Evolutionary conservation across 2,888 invertebrate species (phyloP), one percentile per base, ranked within the genome.

Genomic region (Drosophila tanythrix): DNA sequence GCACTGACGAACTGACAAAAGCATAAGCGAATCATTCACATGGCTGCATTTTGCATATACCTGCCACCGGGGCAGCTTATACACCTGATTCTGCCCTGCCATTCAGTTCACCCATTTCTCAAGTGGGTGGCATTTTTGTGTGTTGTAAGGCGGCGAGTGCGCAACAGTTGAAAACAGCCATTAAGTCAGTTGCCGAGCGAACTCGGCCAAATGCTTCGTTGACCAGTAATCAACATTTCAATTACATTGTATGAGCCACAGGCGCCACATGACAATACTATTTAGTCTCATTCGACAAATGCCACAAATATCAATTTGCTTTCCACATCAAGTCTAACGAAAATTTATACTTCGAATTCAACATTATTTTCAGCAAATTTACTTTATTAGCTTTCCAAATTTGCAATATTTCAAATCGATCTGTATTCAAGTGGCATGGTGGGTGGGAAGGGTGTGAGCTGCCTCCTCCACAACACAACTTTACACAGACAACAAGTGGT

Each of bases 21-120:
- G 89, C 82, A 90, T 92, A 92, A 92, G 81, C 92, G 88, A 91
- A 92, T 92, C 92, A 92, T 92, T 75, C 87, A 91, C 85, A 83
- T 91, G 92, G 91, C 80, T 92, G 90, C 82, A 72, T 83, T 87
- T 90, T 78, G 74, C 70, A 71, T 65, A 74, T 75, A 76, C n/a
- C n/a, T 36, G 35, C 25, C 53, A 55, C 15, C 53, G 33, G 35
- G 8, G 35, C 35, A 36, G 27, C 38, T n/a, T 56, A 40, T 31
- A 13, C 36, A 27, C 18, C 62, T 31, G 29, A 31, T 61, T 35
- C 48, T 29, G 21, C 27, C 4, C 48, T 29, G 21, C 27, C 4
- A 33, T 31, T 21, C 18, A 36, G 31, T 15, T 67, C 38, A 52
- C n/a, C 36, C 25, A 55, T 27, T 21, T 52, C 46, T 72, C 46